These are phyloP conservation scores for Misgurnus anguillicaudatus DNA, from an alignment of 2,113 vertebrate species.

Conservation along the genomic window DNA sequence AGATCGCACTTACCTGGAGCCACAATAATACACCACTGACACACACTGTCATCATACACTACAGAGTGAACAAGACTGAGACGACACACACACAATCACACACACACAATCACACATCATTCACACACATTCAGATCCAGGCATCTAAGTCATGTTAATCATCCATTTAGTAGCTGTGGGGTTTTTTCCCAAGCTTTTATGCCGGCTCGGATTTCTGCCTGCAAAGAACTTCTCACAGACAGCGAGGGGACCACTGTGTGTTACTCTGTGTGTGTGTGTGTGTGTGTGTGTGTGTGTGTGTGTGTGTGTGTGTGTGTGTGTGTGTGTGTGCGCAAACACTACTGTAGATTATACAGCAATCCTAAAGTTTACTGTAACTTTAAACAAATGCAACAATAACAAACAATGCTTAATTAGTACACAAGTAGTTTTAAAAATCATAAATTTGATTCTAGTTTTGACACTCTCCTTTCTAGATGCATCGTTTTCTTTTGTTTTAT, in stretches of 20 bases:
- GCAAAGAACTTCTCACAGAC: constrained; percentile 28
- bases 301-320: neutral
- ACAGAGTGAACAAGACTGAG: constrained; percentile 35
- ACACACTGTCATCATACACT: constrained; percentile 53
- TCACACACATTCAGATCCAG: constrained; percentile 4
- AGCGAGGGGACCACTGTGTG: neutral
- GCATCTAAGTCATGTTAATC: constrained; percentile 42
- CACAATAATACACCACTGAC: constrained; percentile 56
- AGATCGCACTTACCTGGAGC: constrained; percentile 54
- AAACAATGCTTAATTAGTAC: neutral
- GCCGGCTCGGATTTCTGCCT: constrained; percentile 33
- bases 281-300: constrained; percentile 11
- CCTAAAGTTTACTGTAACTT: neutral
- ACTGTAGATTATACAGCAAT: neutral
- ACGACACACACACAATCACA: neutral
- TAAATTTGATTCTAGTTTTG: no score
- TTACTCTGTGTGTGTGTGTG: neutral
- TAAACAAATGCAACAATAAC: neutral
- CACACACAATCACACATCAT: constrained; percentile 15
- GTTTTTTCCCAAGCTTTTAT: constrained; percentile 45
- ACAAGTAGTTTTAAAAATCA: neutral
- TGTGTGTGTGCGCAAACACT: constrained; percentile 3
- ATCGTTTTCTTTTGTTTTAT: no score
- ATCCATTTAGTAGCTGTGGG: constrained; percentile 42
- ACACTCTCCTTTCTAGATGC: no score